These are phyloP conservation scores for Ivindomyrus marchei DNA, from an alignment of 2,113 vertebrate genomes.

Conservation along the genomic window DNA sequence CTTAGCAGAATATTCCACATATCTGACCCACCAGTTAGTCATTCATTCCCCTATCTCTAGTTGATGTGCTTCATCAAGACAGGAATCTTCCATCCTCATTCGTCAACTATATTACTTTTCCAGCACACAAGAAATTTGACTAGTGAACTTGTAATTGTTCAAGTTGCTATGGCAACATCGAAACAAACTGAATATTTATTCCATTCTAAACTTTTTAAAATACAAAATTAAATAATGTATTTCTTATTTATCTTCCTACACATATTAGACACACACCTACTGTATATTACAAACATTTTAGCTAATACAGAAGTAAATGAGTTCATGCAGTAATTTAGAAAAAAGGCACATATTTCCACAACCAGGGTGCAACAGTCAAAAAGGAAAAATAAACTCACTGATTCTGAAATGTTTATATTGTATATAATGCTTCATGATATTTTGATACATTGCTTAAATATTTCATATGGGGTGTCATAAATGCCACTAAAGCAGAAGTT, in stretches of 20 bases:
- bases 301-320: not conserved
- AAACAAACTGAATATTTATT: not conserved
- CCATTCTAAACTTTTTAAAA: not conserved
- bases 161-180: not conserved
- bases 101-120: not conserved
- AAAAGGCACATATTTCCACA: not conserved
- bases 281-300: not conserved
- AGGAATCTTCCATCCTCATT: not conserved
- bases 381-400: not conserved
- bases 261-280: not conserved
- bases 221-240: not conserved
- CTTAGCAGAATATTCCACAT: not conserved
- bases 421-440: not conserved
- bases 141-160: not conserved
- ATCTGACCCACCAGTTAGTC: not conserved
- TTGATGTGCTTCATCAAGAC: not conserved
- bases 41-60: not conserved
- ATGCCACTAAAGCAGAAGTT: not conserved
- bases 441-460: conserved; percentile 7
- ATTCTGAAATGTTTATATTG: not conserved
- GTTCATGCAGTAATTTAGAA: not conserved
- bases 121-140: not conserved
- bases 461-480: not conserved
- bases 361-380: not conserved
- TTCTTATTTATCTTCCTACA: not conserved